phyloP scores from a whole-genome alignment of 2,888 invertebrate genomes.

The Gibbula magus region DNA sequence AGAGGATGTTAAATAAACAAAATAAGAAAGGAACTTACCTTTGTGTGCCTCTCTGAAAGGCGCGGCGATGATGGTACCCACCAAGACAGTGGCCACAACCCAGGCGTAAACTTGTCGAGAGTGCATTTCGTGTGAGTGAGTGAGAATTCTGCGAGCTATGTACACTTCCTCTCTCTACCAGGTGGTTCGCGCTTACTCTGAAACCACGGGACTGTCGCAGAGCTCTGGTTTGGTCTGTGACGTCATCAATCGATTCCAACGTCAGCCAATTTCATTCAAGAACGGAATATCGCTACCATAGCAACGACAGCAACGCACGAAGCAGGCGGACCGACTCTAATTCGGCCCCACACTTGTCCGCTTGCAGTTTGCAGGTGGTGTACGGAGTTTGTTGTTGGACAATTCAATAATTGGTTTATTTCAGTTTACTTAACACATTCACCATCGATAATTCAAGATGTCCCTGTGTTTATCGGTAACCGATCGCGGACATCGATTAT shows the following conservation, averaged over 20 bases:
- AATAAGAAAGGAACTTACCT: background rate
- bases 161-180: background rate
- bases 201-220: background rate
- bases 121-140: background rate
- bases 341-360: no score
- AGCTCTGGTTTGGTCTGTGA: background rate
- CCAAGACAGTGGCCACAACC: background rate
- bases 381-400: no score
- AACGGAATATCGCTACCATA: slow-evolving; percentile 14
- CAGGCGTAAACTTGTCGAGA: background rate
- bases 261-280: slow-evolving; percentile 25
- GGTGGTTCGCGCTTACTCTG: background rate
- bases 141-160: background rate
- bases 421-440: no score
- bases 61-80: background rate
- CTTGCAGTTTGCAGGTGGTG: no score
- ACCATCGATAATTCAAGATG: no score
- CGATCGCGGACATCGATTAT: no score
- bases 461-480: no score
- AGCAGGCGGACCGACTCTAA: no score
- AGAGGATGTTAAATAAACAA: background rate
- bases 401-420: no score
- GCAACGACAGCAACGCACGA: no score
- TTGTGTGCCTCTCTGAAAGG: background rate
- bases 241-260: slow-evolving; percentile 10